phyloP scores from a whole-genome alignment of 2,888 invertebrate species.

The Colostygia pectinataria region DNA sequence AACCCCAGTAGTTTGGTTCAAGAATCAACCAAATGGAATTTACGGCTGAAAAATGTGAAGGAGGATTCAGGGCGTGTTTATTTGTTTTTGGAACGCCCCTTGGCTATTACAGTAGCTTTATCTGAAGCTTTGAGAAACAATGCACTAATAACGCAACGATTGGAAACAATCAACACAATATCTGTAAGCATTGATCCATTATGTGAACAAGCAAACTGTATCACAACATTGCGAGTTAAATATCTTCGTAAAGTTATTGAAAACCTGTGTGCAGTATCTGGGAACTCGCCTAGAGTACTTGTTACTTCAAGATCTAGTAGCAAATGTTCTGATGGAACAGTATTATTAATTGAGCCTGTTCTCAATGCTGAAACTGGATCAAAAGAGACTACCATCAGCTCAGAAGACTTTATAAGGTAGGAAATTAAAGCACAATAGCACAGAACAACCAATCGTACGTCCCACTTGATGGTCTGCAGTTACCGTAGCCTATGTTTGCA shows the following conservation, averaged over 20 bases:
- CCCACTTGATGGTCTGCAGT: too few relatives aligned
- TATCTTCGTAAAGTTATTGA: slow-evolving; percentile 53
- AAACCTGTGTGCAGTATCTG: slow-evolving; percentile 52
- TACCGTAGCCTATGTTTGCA: too few relatives aligned
- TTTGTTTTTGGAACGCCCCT: slow-evolving; percentile 77
- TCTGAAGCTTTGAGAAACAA: slow-evolving; percentile 48
- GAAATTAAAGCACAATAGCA: too few relatives aligned
- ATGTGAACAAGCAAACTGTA: slow-evolving; percentile 45
- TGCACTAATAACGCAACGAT: slow-evolving; percentile 40
- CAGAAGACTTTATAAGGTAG: slow-evolving; percentile 80
- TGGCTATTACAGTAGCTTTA: slow-evolving; percentile 54
- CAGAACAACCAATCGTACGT: too few relatives aligned
- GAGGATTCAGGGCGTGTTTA: slow-evolving; percentile 71
- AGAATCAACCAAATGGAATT: slow-evolving; percentile 72
- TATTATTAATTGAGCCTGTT: slow-evolving; percentile 83
- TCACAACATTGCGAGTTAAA: slow-evolving; percentile 61
- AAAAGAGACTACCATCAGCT: slow-evolving; percentile 75
- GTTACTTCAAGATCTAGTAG: slow-evolving; percentile 70
- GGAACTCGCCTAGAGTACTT: slow-evolving; percentile 37
- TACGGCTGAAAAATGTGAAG: slow-evolving; percentile 64
- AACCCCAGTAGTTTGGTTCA: slow-evolving; percentile 56
- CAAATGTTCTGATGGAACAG: slow-evolving; percentile 38
- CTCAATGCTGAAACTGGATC: slow-evolving; percentile 79
- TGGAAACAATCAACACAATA: slow-evolving; percentile 33
- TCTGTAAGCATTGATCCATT: slow-evolving; percentile 53